These are phyloP conservation scores for Halocynthia roretzi DNA, from an alignment of 23 tunicate species.

Conservation along the genomic window DNA sequence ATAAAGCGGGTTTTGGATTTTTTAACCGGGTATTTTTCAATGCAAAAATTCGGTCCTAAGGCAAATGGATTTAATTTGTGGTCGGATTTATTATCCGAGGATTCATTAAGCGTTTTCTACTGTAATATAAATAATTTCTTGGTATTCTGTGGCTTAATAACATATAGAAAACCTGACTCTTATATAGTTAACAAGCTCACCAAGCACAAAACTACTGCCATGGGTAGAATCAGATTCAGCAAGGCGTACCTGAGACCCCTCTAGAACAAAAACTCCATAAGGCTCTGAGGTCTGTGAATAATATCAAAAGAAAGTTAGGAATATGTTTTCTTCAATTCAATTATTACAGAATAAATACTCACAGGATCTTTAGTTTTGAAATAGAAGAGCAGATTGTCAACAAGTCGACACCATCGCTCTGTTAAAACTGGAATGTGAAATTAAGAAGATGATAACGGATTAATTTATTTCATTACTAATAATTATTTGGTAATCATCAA, in stretches of 20 bases:
- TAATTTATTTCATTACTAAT: background rate
- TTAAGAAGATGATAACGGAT: background rate
- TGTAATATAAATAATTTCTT: too few relatives aligned
- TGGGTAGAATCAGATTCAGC: conserved; percentile 24
- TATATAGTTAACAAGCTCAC: conserved; percentile 11
- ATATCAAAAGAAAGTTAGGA: too few relatives aligned
- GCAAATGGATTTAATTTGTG: too few relatives aligned
- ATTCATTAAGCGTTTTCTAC: too few relatives aligned
- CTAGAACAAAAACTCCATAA: conserved; percentile 69
- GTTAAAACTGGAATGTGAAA: conserved; percentile 55
- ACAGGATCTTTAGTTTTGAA: conserved; percentile 68
- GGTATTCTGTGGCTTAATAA: too few relatives aligned
- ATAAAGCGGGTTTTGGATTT: too few relatives aligned
- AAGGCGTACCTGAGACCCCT: conserved; percentile 36
- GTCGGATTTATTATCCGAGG: too few relatives aligned
- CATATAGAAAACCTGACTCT: too few relatives aligned
- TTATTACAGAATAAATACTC: background rate
- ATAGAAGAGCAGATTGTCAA: conserved; percentile 73
- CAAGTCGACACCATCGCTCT: conserved; percentile 76
- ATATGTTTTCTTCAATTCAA: too few relatives aligned
- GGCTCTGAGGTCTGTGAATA: conserved; percentile 51
- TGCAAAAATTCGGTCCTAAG: too few relatives aligned
- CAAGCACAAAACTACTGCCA: conserved; percentile 52
- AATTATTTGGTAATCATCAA: background rate
- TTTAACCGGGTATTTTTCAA: too few relatives aligned